Percentiles rank a stretch among this genome's conserved stretches.
phyloP scores from a whole-genome alignment of 2,888 invertebrate species.

The Nomada goodeniana region DNA sequence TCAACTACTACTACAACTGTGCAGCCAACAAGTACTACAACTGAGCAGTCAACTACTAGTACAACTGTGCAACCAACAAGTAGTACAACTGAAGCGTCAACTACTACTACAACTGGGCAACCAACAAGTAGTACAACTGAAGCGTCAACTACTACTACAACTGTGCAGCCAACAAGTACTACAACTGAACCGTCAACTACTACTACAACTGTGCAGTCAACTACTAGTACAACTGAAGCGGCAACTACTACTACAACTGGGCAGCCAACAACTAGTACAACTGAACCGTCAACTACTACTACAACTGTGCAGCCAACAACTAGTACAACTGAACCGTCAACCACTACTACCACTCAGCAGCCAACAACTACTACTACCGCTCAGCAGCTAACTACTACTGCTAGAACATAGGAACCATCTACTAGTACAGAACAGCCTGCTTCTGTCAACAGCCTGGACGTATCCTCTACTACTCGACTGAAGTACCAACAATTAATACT shows the following conservation, averaged over 20 bases:
- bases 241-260: not conserved
- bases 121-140: not conserved
- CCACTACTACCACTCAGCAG: not conserved
- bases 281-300: not conserved
- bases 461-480: no score
- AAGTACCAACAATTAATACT: no score
- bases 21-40: no score
- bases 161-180: not conserved
- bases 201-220: not conserved
- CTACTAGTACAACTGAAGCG: not conserved
- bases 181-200: fast-evolving
- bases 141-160: not conserved
- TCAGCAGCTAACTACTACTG: no score
- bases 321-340: not conserved
- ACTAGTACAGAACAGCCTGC: not conserved
- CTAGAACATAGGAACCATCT: not conserved
- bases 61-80: no score
- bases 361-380: not conserved
- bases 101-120: not conserved
- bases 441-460: no score
- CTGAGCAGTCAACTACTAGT: no score
- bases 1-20: not conserved
- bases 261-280: not conserved
- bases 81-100: no score
- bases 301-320: slow-evolving; percentile 39